Evolutionary conservation across 2,113 vertebrate species (phyloP).

Genomic region (Sceloporus undulatus): DNA sequence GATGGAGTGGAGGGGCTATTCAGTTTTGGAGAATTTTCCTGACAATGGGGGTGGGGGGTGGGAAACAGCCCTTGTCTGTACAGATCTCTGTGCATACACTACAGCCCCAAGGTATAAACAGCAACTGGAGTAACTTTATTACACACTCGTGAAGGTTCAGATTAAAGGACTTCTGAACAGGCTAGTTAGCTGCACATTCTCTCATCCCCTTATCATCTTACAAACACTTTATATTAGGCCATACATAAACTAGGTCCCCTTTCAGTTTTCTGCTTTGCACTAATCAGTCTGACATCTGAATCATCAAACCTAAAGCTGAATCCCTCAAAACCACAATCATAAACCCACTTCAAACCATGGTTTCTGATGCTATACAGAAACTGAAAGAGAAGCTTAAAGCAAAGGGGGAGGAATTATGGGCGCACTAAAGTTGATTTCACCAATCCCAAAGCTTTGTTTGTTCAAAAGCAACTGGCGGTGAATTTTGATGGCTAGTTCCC

Average conservation of each 20-base stretch:
- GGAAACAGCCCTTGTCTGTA: neutral
- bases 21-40: neutral
- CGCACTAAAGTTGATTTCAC: conserved; percentile 5
- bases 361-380: neutral
- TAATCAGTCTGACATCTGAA: neutral
- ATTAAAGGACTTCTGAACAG: neutral
- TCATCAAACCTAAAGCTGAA: neutral
- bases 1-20: neutral
- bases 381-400: neutral
- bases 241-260: neutral
- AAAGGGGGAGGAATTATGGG: neutral
- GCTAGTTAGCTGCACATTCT: neutral
- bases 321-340: neutral
- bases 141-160: neutral
- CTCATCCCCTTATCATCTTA: too few relatives aligned
- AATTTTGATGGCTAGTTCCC: conserved; percentile 30
- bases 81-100: neutral
- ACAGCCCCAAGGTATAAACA: conserved; percentile 3
- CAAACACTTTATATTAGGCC: too few relatives aligned
- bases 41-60: neutral
- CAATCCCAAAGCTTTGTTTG: neutral
- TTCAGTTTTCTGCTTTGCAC: neutral
- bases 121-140: neutral
- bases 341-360: neutral
- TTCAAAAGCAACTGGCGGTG: conserved; percentile 34